These are phyloP conservation scores for Aegotheles bennettii DNA, from an alignment of 2,113 vertebrate species.

Conservation along the genomic window DNA sequence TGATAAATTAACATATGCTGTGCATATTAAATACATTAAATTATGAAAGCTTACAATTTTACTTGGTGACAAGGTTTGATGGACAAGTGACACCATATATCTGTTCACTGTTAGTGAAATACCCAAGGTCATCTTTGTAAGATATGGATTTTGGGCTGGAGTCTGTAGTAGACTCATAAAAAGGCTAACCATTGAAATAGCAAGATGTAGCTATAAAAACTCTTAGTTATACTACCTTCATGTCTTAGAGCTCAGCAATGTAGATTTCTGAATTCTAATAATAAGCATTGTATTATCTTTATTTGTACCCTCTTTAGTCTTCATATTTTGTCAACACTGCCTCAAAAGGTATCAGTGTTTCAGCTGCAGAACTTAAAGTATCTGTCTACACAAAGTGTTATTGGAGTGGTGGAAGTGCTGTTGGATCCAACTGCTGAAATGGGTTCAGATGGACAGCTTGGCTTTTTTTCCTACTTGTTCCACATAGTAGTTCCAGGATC, in stretches of 20 bases:
- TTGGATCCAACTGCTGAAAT: not conserved
- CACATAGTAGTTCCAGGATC: not conserved
- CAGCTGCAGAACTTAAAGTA: not conserved
- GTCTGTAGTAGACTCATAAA: not conserved
- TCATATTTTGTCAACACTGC: not conserved
- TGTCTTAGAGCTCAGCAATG: not conserved
- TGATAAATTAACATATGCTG: not conserved
- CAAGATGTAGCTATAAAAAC: not conserved
- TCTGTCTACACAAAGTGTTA: not conserved
- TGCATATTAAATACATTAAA: not conserved
- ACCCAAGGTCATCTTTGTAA: not conserved
- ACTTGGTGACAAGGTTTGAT: not conserved
- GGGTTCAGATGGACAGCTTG: not conserved
- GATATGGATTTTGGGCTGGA: not conserved
- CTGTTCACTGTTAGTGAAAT: not conserved
- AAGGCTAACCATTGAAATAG: not conserved
- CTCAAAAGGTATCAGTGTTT: not conserved
- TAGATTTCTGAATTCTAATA: not conserved
- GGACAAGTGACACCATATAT: not conserved
- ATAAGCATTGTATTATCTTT: not conserved
- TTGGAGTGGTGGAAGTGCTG: not conserved
- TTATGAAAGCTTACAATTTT: not conserved
- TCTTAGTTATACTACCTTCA: not conserved
- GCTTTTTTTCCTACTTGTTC: not conserved
- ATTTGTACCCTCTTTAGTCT: not conserved